Evolutionary conservation across 2,113 vertebrate genomes (phyloP).

Genomic region (Anguilla japonica): DNA sequence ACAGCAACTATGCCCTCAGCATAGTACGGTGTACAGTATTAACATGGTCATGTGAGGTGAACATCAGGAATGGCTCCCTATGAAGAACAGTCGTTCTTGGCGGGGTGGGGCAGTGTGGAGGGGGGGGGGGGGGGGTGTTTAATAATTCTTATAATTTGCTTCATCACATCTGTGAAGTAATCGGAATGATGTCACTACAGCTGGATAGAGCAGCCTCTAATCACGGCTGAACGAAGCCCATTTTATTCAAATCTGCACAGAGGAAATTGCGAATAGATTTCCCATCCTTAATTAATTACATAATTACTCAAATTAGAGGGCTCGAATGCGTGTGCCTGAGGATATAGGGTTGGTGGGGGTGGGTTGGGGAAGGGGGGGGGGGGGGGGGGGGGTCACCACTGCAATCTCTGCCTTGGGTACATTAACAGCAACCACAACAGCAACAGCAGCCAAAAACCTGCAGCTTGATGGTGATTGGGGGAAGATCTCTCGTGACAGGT

Average conservation of each 20-base stretch:
- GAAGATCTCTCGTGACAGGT: conserved; percentile 57
- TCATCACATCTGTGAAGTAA: conserved; percentile 63
- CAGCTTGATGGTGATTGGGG: conserved; percentile 55
- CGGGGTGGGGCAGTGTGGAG: conserved; percentile 52
- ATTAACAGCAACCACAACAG: conserved; percentile 36
- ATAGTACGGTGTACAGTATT: not conserved
- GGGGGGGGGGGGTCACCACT: conserved; percentile 39
- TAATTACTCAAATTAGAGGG: conserved; percentile 64
- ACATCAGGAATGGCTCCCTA: not conserved
- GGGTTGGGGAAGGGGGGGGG: too few relatives aligned
- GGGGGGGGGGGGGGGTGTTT: conserved; percentile 43
- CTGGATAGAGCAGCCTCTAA: conserved; percentile 50
- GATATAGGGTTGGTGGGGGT: conserved; percentile 43
- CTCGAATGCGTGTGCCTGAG: conserved; percentile 69
- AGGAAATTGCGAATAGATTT: conserved; percentile 41
- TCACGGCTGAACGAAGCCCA: conserved; percentile 57
- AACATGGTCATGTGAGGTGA: conserved; percentile 26
- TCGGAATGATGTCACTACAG: conserved; percentile 64
- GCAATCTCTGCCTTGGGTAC: conserved; percentile 16
- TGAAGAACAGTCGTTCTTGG: conserved; percentile 57
- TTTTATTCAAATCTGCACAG: conserved; percentile 42
- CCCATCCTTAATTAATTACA: conserved; percentile 67
- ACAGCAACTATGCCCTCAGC: not conserved
- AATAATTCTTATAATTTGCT: conserved; percentile 70
- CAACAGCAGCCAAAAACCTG: conserved; percentile 44